Percentiles rank a stretch among this genome's conserved stretches.
Conservation (phyloP, 2,797 vertebrate species). For the Holocentrus rufus region DNA sequence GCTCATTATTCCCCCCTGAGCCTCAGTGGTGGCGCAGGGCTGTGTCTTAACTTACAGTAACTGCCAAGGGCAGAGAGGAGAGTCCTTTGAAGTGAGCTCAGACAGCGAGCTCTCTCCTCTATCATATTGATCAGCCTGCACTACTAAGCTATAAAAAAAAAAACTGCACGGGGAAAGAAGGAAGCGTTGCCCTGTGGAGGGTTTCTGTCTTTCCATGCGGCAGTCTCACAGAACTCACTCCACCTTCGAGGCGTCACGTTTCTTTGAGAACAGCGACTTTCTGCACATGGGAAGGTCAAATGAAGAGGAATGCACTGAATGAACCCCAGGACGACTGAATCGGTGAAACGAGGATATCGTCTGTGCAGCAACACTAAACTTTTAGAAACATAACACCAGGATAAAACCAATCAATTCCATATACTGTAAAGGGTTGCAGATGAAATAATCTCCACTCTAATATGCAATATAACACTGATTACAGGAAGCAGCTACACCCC, state of each 20-base stretch:
- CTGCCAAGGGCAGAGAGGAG: slow-evolving; percentile 52
- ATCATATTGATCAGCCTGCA: slow-evolving; percentile 66
- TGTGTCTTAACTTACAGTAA: slow-evolving; percentile 61
- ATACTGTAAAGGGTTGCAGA: not conserved
- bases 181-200: slow-evolving; percentile 14
- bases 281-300: slow-evolving; percentile 19
- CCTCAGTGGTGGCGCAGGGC: slow-evolving; percentile 36
- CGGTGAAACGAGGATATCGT: not conserved
- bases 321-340: not conserved
- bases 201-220: slow-evolving; percentile 39
- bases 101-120: slow-evolving; percentile 58
- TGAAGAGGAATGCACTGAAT: not conserved
- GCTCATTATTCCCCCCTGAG: slow-evolving; percentile 60
- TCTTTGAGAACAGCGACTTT: slow-evolving; percentile 22
- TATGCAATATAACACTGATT: not conserved
- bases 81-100: slow-evolving; percentile 70
- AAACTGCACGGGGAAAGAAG: slow-evolving; percentile 40
- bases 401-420: not conserved
- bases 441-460: not conserved
- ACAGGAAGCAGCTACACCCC: not conserved
- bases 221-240: slow-evolving; percentile 40
- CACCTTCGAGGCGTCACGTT: not conserved
- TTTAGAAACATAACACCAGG: not conserved
- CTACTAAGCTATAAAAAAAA: slow-evolving; percentile 40
- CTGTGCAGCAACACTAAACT: not conserved